These are phyloP conservation scores for Burhinus oedicnemus DNA, from an alignment of 2,113 vertebrate species.

Conservation along the genomic window DNA sequence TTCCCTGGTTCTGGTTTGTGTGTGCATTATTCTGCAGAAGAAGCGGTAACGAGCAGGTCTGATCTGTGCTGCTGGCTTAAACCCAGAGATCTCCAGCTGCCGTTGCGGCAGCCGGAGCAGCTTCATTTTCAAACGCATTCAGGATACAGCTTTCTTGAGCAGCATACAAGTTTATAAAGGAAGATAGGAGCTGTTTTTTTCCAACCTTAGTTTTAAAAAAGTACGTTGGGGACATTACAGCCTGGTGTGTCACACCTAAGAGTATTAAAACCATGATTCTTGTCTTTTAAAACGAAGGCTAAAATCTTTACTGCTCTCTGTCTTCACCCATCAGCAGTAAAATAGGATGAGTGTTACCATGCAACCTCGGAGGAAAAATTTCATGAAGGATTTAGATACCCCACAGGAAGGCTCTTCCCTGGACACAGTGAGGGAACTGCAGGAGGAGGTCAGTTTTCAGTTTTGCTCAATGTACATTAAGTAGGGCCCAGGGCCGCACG, in stretches of 20 bases:
- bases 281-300: neutral
- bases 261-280: neutral
- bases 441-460: neutral
- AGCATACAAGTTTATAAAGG: neutral
- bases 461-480: neutral
- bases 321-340: neutral
- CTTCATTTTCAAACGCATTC: neutral
- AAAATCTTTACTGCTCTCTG: neutral
- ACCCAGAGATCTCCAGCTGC: neutral
- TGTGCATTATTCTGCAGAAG: accelerated
- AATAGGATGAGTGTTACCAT: neutral
- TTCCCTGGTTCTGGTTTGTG: neutral
- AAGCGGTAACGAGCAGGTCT: accelerated
- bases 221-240: accelerated
- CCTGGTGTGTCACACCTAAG: neutral
- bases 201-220: neutral
- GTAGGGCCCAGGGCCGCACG: neutral
- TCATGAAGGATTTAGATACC: neutral
- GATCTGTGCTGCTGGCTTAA: neutral
- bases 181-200: neutral
- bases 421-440: neutral
- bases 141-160: neutral
- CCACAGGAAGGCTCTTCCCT: neutral
- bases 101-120: neutral
- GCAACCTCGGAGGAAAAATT: neutral